These are phyloP conservation scores for Phrynocephalus forsythii DNA, from an alignment of 2,797 vertebrate genomes.

Conservation along the genomic window DNA sequence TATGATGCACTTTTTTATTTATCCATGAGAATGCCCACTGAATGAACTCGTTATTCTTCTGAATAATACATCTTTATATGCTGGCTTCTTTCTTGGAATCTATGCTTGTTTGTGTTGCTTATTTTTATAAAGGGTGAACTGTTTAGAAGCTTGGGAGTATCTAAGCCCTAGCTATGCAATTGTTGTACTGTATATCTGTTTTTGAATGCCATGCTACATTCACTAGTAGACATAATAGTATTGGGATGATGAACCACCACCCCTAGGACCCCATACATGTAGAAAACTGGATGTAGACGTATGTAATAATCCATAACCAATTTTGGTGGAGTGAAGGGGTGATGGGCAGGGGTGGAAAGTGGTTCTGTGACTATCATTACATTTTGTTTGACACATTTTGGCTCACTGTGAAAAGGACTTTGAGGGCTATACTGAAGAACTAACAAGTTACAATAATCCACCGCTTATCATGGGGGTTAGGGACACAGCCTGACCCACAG, in stretches of 20 bases:
- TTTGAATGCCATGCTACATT: too few species aligned
- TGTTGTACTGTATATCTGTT: neutral
- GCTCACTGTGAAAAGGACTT: neutral
- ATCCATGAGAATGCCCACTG: neutral
- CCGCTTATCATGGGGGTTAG: too few species aligned
- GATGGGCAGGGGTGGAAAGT: neutral
- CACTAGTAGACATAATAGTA: too few species aligned
- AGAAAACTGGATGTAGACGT: too few species aligned
- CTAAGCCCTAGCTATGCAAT: neutral
- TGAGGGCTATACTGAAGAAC: neutral
- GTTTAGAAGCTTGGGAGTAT: neutral
- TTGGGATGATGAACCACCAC: too few species aligned
- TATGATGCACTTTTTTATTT: neutral
- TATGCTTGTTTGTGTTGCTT: neutral
- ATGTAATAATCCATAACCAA: too few species aligned
- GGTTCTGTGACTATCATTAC: neutral
- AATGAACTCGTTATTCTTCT: slow-evolving; percentile 1
- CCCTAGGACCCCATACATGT: too few species aligned
- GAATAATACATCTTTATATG: neutral
- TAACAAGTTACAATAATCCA: neutral
- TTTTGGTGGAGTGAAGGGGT: too few species aligned
- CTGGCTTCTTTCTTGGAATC: neutral
- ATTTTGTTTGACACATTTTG: neutral
- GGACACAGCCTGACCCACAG: too few species aligned
- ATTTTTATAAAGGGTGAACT: neutral